Evolutionary conservation across 2,888 invertebrate genomes (phyloP), one percentile per base, ranked within the genome.

Genomic region (Tetanocera ferruginea): DNA sequence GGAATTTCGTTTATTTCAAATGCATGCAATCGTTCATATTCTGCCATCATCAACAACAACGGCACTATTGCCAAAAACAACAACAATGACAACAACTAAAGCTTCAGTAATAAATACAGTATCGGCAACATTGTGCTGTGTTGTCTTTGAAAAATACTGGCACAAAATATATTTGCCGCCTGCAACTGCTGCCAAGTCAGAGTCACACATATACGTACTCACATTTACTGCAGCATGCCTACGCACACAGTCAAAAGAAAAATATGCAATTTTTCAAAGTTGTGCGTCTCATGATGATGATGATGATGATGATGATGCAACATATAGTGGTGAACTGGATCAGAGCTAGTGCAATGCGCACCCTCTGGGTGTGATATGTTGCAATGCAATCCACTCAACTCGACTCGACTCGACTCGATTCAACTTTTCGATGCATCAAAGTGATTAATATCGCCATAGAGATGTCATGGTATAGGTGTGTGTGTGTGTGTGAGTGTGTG

Each of bases 391-490:
- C 67, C 37, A 75, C 75, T 75, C 75, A 74, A 25, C 55, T 76
- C 51, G 14, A 70, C 70, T 76, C 57, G 14, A 55, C 69, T 76
- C 69, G 51, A 66, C 60, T 52, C 67, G 37, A 60, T 49, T 71
- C 78, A 77, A 69, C 77, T 74, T 66, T 55, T 75, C 75, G 75
- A 75, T 75, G 67, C 67, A 75, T 75, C 75, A 75, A 75, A 75
- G 55, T 75, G 75, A 75, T 75, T 75, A 75, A 75, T 75, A 55
- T 75, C 55, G 34, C 52, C 49, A 62, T 43, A 49, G 69, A 9
- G 51, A 23, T 11, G 49, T 49, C 9, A 8, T 3, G 51, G 49
- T 31, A 51, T 51, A 43, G 55, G 57, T 49, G 23, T 14, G 25
- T 28, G 31, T 31, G n/a, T 31, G 5, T 28, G 17, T 64, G 64